Evolutionary conservation across 2,888 invertebrate species (phyloP).

Genomic region (Acrocera orbiculus): DNA sequence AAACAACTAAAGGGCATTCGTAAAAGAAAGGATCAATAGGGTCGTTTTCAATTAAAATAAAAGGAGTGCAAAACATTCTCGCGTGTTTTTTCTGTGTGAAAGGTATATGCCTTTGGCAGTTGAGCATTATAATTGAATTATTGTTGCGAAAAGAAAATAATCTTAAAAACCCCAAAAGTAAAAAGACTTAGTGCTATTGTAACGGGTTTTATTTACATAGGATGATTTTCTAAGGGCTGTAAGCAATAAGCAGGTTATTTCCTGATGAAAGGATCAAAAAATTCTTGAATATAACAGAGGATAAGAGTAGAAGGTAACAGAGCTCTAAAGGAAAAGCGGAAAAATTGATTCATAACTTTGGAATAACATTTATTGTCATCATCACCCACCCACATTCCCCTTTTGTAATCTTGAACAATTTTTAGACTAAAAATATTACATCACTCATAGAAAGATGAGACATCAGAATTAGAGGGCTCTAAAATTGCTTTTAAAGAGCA

Average conservation of each 20-base stretch:
- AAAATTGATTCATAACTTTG: slow-evolving; percentile 10
- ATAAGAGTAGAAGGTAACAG: slow-evolving; percentile 4
- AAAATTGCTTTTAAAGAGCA: slow-evolving; percentile 13
- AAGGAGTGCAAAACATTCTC: no score
- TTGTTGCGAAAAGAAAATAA: slow-evolving; percentile 14
- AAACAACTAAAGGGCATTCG: no score
- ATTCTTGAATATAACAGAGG: slow-evolving; percentile 2
- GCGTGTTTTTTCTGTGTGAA: background rate
- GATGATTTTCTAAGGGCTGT: slow-evolving; percentile 10
- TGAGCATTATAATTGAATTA: slow-evolving; percentile 13
- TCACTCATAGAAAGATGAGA: slow-evolving; percentile 13
- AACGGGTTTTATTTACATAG: slow-evolving; percentile 14
- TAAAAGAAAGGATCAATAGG: no score
- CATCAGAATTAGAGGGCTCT: slow-evolving; percentile 12
- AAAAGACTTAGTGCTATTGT: slow-evolving; percentile 13
- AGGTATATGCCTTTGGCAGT: slow-evolving; percentile 5
- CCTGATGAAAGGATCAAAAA: slow-evolving; percentile 10
- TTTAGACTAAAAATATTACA: slow-evolving; percentile 9
- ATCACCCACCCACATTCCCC: slow-evolving; percentile 2
- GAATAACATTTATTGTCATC: slow-evolving; percentile 2
- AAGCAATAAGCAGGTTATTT: slow-evolving; percentile 10
- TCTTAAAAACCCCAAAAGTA: slow-evolving; percentile 12
- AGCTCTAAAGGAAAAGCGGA: slow-evolving; percentile 8
- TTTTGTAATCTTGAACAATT: background rate
- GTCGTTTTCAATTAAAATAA: no score